Percentiles rank a stretch among this genome's conserved stretches.
phyloP scores from a whole-genome alignment of 2,888 invertebrate genomes.

The Pyrrhia umbra region DNA sequence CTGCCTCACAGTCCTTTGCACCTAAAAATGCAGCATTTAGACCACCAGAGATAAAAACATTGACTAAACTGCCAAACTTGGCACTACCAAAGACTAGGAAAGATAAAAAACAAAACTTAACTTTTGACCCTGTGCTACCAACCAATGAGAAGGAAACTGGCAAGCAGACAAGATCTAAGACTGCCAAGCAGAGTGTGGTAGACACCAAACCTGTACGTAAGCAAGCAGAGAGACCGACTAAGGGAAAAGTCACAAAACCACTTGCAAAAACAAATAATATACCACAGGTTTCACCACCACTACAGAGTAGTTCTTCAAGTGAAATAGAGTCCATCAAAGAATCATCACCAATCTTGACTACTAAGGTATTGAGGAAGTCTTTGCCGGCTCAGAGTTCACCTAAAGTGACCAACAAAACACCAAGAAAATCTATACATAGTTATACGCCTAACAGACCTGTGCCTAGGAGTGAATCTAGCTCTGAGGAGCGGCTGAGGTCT shows the following conservation, averaged over 20 bases:
- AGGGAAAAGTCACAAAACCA: conserved; percentile 53
- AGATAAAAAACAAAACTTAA: conserved; percentile 60
- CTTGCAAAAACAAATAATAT: conserved; percentile 39
- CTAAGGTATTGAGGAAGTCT: conserved; percentile 47
- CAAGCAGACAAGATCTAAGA: conserved; percentile 48
- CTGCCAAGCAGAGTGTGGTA: conserved; percentile 33
- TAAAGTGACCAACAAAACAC: conserved; percentile 38
- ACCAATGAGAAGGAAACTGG: conserved; percentile 44
- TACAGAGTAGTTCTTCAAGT: conserved; percentile 64
- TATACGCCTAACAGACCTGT: conserved; percentile 72
- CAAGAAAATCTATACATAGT: conserved; percentile 56
- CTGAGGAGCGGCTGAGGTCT: conserved; percentile 80
- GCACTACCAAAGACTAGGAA: conserved; percentile 61
- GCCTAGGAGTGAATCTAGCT: conserved; percentile 81
- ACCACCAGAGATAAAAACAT: conserved; percentile 77
- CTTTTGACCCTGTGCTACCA: conserved; percentile 69
- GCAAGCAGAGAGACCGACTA: conserved; percentile 48
- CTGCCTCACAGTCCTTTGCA: conserved; percentile 83
- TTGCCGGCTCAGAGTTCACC: conserved; percentile 42
- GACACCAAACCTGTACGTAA: conserved; percentile 46
- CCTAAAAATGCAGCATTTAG: conserved; percentile 88
- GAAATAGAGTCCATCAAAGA: conserved; percentile 50
- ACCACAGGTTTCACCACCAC: conserved; percentile 11
- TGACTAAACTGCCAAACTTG: conserved; percentile 69
- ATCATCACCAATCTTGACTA: conserved; percentile 45